A percentile compares a stretch with the other conserved stretches of the same genome.
Evolutionary conservation across 2,113 vertebrate species (phyloP).

Genomic region (Xenopus borealis): DNA sequence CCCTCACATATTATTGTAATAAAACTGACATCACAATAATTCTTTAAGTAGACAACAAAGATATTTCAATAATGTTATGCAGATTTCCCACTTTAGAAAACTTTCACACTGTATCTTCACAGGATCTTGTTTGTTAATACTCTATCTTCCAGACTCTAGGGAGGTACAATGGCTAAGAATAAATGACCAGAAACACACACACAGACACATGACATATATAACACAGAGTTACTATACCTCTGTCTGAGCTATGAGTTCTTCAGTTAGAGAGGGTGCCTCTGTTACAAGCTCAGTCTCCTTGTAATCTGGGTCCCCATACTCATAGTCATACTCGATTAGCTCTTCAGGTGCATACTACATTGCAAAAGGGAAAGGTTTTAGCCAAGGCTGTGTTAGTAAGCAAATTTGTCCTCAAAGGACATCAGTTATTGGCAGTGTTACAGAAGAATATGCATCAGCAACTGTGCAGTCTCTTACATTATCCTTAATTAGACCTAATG

Average conservation of each 20-base stretch:
- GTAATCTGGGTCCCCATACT: slow-evolving; percentile 86
- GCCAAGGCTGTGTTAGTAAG: slow-evolving; percentile 61
- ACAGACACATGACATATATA: slow-evolving; percentile 58
- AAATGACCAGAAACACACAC: slow-evolving; percentile 56
- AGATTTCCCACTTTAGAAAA: slow-evolving; percentile 26
- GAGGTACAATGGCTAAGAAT: slow-evolving; percentile 7
- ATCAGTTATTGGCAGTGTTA: background rate
- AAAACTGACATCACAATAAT: too few species aligned
- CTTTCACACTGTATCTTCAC: background rate
- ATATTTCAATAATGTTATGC: slow-evolving; percentile 17
- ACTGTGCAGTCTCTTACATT: background rate
- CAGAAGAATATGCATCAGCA: background rate
- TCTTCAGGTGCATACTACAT: slow-evolving; percentile 87
- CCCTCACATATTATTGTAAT: too few species aligned
- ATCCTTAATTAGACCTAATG: background rate
- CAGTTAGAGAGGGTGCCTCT: slow-evolving; percentile 71
- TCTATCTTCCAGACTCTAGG: slow-evolving; percentile 12
- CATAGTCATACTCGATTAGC: slow-evolving; percentile 91
- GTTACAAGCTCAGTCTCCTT: slow-evolving; percentile 76
- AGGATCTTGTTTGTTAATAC: slow-evolving; percentile 33
- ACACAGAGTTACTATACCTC: slow-evolving; percentile 79
- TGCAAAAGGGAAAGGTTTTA: slow-evolving; percentile 67
- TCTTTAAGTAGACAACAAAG: background rate
- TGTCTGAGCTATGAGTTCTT: slow-evolving; percentile 78
- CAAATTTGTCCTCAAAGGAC: background rate